Evolutionary conservation across 30 jellyfish, hydroid and myxozoan species (phyloP).

Genomic region (Aurelia sp.): DNA sequence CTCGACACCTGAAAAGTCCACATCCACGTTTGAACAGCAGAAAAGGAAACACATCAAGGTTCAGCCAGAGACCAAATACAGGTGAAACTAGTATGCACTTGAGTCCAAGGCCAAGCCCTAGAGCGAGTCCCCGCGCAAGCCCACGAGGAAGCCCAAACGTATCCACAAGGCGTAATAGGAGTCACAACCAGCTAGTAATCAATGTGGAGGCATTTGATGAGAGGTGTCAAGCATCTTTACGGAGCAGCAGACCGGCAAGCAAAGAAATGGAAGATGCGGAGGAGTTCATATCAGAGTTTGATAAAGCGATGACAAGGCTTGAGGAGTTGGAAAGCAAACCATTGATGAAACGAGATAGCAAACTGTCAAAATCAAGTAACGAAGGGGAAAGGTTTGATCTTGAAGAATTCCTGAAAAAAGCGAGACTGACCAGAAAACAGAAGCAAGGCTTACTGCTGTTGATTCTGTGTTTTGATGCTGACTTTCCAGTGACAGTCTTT

Average conservation of each 20-base stretch:
- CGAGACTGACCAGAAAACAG: constrained; percentile 29
- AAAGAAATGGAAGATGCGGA: constrained; percentile 43
- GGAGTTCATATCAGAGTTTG: constrained; percentile 58
- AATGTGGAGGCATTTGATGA: not conserved
- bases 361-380: not conserved
- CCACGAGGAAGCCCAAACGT: constrained; percentile 19
- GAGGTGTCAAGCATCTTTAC: not conserved
- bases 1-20: not conserved
- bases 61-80: constrained; percentile 17
- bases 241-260: not conserved
- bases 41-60: not conserved
- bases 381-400: not conserved
- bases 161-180: not conserved
- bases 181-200: not conserved
- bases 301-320: constrained; percentile 25
- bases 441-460: constrained; percentile 55
- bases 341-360: not conserved
- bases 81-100: constrained; percentile 7
- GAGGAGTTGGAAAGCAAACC: constrained; percentile 24
- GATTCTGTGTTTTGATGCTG: constrained; percentile 63
- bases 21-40: not conserved
- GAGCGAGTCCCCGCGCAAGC: constrained; percentile 29
- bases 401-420: constrained; percentile 11
- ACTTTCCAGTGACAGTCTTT: constrained; percentile 51
- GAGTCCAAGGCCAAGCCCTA: constrained; percentile 38